phyloP scores from a whole-genome alignment of 2,797 vertebrate genomes.

The Sitta carolinensis region DNA sequence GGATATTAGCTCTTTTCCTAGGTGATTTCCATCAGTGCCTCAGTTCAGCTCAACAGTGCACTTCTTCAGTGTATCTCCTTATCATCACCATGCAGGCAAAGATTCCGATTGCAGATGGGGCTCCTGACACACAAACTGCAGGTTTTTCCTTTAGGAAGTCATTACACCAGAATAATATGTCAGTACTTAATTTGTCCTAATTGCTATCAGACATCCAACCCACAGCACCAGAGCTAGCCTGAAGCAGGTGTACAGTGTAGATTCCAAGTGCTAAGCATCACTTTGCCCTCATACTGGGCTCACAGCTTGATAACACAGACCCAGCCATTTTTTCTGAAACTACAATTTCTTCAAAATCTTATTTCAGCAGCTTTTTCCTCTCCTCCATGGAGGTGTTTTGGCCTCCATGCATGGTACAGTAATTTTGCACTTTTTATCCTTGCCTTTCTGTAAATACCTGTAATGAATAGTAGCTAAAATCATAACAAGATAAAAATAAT shows the following conservation, averaged over 20 bases:
- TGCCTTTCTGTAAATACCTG: not conserved
- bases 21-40: not conserved
- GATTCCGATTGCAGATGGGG: not conserved
- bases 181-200: not conserved
- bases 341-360: not conserved
- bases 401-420: not conserved
- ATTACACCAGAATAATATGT: not conserved
- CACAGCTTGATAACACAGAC: not conserved
- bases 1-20: not conserved
- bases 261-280: not conserved
- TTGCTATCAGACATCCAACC: not conserved
- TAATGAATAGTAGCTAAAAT: not conserved
- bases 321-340: not conserved
- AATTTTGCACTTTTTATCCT: not conserved
- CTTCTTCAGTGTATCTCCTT: not conserved
- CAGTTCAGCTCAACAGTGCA: not conserved
- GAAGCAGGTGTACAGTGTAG: not conserved
- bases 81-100: not conserved
- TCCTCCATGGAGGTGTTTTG: not conserved
- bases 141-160: not conserved
- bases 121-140: not conserved
- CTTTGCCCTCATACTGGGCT: not conserved
- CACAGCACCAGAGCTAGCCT: not conserved
- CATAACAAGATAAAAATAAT: not conserved
- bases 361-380: not conserved